These are phyloP conservation scores for Melanotaenia duboulayi DNA, from an alignment of 2,113 vertebrate genomes.

Conservation along the genomic window DNA sequence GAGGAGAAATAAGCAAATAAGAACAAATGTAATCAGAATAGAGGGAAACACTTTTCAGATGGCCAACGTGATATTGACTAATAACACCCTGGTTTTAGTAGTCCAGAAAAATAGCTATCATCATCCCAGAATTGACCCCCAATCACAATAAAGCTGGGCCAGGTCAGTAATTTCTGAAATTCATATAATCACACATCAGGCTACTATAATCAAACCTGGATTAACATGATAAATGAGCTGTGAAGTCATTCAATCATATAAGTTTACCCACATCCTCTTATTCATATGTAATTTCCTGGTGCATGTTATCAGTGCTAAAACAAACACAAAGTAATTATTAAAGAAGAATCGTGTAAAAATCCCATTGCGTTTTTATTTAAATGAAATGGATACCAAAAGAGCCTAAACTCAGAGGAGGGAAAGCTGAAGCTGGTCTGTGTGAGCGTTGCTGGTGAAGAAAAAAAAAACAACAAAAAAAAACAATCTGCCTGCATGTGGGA, in stretches of 20 bases:
- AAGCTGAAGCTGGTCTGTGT: not conserved
- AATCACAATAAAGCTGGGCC: no score
- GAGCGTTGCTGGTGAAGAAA: not conserved
- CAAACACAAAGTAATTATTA: slow-evolving; percentile 34
- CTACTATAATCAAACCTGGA: no score
- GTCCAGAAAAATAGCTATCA: no score
- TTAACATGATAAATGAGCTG: no score
- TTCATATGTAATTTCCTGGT: slow-evolving; percentile 38
- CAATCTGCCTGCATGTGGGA: not conserved
- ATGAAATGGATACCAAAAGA: not conserved
- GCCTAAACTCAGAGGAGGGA: not conserved
- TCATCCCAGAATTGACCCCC: no score
- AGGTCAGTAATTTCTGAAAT: no score
- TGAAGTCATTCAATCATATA: no score
- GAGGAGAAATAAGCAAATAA: not conserved
- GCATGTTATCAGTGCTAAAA: not conserved
- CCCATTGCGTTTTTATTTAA: slow-evolving; percentile 13
- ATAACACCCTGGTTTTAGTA: no score
- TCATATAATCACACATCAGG: no score
- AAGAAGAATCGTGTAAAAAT: slow-evolving; percentile 19
- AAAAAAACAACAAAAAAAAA: not conserved
- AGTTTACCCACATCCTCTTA: not conserved
- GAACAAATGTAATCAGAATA: not conserved
- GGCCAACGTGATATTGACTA: no score
- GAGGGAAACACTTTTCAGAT: not conserved